Evolutionary conservation across 2,888 invertebrate species (phyloP).

Genomic region (Anarsia innoxiella): DNA sequence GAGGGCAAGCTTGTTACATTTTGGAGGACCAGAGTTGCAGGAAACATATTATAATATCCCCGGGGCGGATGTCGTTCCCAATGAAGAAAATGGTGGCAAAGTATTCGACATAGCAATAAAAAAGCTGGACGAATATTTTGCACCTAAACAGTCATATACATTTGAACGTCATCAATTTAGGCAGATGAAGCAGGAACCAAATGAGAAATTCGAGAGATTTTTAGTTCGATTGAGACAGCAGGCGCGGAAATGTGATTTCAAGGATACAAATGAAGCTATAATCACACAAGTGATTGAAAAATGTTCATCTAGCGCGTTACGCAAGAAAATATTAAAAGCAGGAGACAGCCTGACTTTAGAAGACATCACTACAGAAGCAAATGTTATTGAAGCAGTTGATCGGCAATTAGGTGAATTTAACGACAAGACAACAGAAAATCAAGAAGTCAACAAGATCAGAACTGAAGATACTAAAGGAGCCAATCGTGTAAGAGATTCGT

Average conservation of each 20-base stretch:
- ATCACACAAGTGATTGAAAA: constrained; percentile 1
- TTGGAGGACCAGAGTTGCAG: constrained; percentile 10
- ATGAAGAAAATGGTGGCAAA: background rate
- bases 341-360: background rate
- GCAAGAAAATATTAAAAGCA: background rate
- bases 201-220: constrained; percentile 1
- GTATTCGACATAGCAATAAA: background rate
- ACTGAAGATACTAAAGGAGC: background rate
- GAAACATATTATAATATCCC: constrained; percentile 11
- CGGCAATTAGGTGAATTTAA: background rate
- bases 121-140: background rate
- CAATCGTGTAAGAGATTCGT: no score
- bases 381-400: constrained; percentile 1
- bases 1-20: constrained; percentile 8
- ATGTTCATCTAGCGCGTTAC: background rate
- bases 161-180: background rate
- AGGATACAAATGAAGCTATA: background rate
- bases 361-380: constrained; percentile 1
- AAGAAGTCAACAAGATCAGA: background rate
- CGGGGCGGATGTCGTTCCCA: constrained; percentile 4
- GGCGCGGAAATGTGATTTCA: background rate
- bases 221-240: background rate
- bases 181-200: background rate
- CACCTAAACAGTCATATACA: background rate
- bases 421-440: background rate